A percentile compares a stretch with the other conserved stretches of the same genome.
phyloP scores from a whole-genome alignment of 2,888 invertebrate species.

The Tenthredo livida region DNA sequence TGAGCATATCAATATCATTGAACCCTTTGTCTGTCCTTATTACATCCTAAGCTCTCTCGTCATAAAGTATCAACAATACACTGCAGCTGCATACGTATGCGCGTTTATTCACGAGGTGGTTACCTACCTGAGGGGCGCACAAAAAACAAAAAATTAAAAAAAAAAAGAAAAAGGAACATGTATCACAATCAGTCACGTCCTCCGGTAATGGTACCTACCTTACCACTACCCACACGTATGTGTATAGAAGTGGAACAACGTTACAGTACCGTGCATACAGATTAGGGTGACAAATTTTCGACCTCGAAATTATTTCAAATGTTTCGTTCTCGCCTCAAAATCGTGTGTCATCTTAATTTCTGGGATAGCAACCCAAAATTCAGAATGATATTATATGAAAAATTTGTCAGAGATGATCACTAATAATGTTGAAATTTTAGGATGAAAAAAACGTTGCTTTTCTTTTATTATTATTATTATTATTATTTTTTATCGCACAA shows the following conservation, averaged over 20 bases:
- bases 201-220: neutral
- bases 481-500: too few species aligned
- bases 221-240: neutral
- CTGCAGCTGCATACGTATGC: neutral
- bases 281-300: slow-evolving; percentile 71
- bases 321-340: too few species aligned
- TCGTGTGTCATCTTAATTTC: too few species aligned
- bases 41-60: neutral
- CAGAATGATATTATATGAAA: too few species aligned
- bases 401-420: too few species aligned
- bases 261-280: slow-evolving; percentile 39
- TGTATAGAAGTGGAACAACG: neutral
- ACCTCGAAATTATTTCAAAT: too few species aligned
- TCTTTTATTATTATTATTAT: too few species aligned
- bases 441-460: too few species aligned
- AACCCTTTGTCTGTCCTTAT: slow-evolving; percentile 21
- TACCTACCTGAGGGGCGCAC: neutral
- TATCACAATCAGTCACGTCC: neutral
- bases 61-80: slow-evolving; percentile 65
- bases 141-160: neutral
- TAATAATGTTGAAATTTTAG: too few species aligned
- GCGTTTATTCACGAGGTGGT: neutral
- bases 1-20: slow-evolving; percentile 21
- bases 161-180: neutral
- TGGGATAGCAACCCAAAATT: too few species aligned